Evolutionary conservation across 2,888 invertebrate species (phyloP), one percentile per base, ranked within the genome.

Genomic region (Leucania comma): DNA sequence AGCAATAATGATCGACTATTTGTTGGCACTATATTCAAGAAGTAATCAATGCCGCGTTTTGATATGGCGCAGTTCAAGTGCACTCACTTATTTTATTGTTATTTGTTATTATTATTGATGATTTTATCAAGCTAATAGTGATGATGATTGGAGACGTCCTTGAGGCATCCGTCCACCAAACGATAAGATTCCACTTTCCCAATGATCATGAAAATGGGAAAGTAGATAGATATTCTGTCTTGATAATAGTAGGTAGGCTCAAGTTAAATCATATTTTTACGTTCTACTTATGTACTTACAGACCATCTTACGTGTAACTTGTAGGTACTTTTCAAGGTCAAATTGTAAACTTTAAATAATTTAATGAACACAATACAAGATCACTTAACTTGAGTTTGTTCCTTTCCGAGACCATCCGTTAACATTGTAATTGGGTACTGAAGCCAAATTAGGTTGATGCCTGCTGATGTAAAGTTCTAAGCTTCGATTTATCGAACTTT

Each of bases 1-100:
- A 26, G n/a, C 17, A 22, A 69, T 51, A 63, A 57, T 63, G 9
- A 75, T 32, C 24, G 1, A 22, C 26, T 29, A 60, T 59, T 60
- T 54, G 1, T n/a, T 67, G 20, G 1, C 10, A 12, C n/a, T 48
- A 26, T 64, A 51, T 48, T 26, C 12, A 71, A 67, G 53, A 35
- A 29, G 82, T 24, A 72, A 81, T 78, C 54, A 42, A 78, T 68
- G 54, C 29, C 42, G 14, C 24, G 51, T 2, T 63, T 65, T n/a
- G 20, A 32, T 32, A 46, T 22, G 32, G 5, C 17, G 20, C 24
- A 22, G 17, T 24, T 8, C 35, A 32, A 54, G 9, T n/a, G 35
- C 32, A 60, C 12, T 22, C 46, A 14, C 17, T 24, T 50, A 32
- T 61, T 68, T 73, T 63, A 70, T 50, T 70, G 57, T 60, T 35